Percentiles rank a stretch among this genome's conserved stretches.
Evolutionary conservation across 2,113 vertebrate genomes (phyloP).

Genomic region (Orientallactaga bullata): DNA sequence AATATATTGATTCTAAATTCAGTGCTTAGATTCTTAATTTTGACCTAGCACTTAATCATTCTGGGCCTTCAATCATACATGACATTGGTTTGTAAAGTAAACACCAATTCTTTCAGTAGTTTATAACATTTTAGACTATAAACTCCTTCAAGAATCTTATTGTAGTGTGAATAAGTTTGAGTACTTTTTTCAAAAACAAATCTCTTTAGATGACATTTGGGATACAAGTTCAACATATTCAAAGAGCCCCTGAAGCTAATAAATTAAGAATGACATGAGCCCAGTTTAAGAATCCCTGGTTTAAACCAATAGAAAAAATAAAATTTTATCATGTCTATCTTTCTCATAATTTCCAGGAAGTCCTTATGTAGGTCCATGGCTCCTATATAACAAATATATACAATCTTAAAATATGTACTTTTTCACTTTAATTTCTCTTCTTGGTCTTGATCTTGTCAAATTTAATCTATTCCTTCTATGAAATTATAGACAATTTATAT

Average conservation of each 20-base stretch:
- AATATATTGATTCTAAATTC: background rate
- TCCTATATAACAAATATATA: background rate
- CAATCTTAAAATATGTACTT: background rate
- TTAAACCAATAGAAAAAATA: slow-evolving; percentile 14
- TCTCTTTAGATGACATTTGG: background rate
- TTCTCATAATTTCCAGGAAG: background rate
- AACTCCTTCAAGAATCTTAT: slow-evolving; percentile 14
- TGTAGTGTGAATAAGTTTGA: background rate
- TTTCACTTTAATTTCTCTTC: slow-evolving; percentile 18
- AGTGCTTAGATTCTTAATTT: background rate
- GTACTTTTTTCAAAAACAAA: background rate
- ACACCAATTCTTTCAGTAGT: background rate
- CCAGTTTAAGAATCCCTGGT: background rate
- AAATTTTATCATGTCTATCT: background rate
- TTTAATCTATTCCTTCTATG: background rate
- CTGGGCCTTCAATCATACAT: background rate
- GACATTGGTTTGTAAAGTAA: background rate
- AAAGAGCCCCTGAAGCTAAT: background rate
- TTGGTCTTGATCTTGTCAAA: background rate
- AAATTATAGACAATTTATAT: background rate
- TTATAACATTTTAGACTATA: slow-evolving; percentile 2
- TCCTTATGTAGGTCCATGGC: background rate
- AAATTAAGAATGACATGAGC: background rate
- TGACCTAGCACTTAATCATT: slow-evolving; percentile 3
- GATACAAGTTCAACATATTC: background rate